phyloP scores from a whole-genome alignment of 2,797 vertebrate species.

The Psittacula derbiana region DNA sequence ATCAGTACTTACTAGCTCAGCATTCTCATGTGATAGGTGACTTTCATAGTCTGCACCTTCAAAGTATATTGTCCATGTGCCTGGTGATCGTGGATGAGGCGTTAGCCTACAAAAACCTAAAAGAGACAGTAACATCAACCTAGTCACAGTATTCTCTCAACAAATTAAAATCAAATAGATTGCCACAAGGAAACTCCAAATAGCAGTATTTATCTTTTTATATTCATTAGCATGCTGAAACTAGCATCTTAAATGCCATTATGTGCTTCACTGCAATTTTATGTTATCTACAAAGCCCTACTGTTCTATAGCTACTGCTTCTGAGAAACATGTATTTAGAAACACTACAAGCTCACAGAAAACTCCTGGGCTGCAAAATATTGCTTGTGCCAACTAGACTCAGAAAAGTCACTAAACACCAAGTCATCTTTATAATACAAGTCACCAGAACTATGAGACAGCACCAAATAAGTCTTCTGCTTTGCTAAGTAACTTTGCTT shows the following conservation, averaged over 20 bases:
- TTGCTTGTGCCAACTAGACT: background rate
- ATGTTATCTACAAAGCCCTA: background rate
- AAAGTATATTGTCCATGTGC: slow-evolving; percentile 96
- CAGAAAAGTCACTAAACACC: background rate
- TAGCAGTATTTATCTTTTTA: background rate
- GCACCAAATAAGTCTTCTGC: background rate
- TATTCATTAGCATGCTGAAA: background rate
- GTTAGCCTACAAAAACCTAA: slow-evolving; percentile 90
- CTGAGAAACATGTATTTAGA: background rate
- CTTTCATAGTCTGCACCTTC: slow-evolving; percentile 94
- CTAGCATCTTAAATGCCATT: background rate
- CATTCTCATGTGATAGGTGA: slow-evolving; percentile 85
- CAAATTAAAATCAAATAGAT: background rate
- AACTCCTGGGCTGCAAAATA: background rate
- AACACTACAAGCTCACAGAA: background rate
- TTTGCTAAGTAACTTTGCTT: background rate
- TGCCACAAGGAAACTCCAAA: background rate
- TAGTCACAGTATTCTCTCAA: background rate
- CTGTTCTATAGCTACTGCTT: background rate
- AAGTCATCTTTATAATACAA: background rate
- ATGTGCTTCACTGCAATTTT: background rate
- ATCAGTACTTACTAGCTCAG: slow-evolving; percentile 84
- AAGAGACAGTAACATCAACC: background rate
- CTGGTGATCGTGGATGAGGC: slow-evolving; percentile 89
- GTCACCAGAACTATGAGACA: background rate